Evolutionary conservation across 1,140 invertebrate species (phyloP), one percentile per base, ranked within the genome.

Genomic region (Lordiphosa collinella): DNA sequence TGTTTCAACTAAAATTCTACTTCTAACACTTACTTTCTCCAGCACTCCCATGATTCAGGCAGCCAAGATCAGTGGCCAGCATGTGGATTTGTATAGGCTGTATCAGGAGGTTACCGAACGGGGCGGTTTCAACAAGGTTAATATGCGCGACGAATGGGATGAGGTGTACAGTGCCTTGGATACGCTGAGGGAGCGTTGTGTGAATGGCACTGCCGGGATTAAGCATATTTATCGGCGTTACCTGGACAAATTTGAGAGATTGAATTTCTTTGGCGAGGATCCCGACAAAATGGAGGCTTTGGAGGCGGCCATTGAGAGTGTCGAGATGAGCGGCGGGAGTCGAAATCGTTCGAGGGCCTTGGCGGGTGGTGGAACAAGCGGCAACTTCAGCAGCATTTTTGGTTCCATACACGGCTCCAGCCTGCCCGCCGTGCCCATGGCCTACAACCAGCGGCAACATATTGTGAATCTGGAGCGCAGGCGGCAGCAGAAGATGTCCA

Each of bases 51-150:
- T 95, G 86, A 92, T 92, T 66, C 92, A 92, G 75, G 88, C 91
- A 48, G 96, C 97, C 46, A 93, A 93, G 89, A 93, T 98, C 56
- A 96, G 94, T 90, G 96, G 96, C 34, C 93, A 94, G 70, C 94
- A 96, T 89, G 93, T 98, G 82, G 97, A 98, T 91, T 91, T 99
- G 44, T 97, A 96, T 90, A 92, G 95, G 40, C 92, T 99, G 46
- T 98, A 98, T 89, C 93, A 93, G 63, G 92, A 97, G 75, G 96
- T 98, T n/a, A 97, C 95, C 59, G 93, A 94, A 47, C 92, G 95
- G 80, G 97, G 97, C 76, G 97, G 97, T 85, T 96, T 97, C 92
- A 93, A 96, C 74, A 97, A 96, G 93, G 96, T 98, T 90, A 92
- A 91, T 51, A 74, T 78, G 72, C 93, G 94, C 73, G 95, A 96